A percentile compares a stretch with the other conserved stretches of the same genome.
phyloP scores from a whole-genome alignment of 2,888 invertebrate genomes.

The Dioctria linearis region DNA sequence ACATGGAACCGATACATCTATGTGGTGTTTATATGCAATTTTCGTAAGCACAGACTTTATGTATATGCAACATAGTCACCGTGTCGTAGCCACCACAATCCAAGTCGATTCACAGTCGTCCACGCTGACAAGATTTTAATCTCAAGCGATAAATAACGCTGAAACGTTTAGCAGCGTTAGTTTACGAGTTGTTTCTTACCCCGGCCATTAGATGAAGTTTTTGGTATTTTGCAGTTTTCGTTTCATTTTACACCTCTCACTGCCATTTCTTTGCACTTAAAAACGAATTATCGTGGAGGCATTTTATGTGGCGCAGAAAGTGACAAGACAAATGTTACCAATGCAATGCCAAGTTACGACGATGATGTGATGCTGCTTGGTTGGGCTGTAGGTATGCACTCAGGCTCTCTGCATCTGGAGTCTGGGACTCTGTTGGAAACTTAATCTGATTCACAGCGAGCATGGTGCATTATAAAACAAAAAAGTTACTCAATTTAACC shows the following conservation, averaged over 20 bases:
- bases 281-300: slow-evolving; percentile 24
- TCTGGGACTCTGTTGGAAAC: not conserved
- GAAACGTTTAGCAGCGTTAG: slow-evolving; percentile 43
- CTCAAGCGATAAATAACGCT: slow-evolving; percentile 52
- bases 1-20: slow-evolving; percentile 22
- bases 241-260: slow-evolving; percentile 15
- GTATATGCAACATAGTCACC: not conserved
- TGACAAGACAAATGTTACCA: slow-evolving; percentile 31
- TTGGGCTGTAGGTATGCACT: not conserved
- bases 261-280: slow-evolving; percentile 20
- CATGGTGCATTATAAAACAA: not conserved
- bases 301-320: slow-evolving; percentile 29
- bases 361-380: slow-evolving; percentile 9
- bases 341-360: not conserved
- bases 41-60: not conserved
- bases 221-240: slow-evolving; percentile 23
- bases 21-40: not conserved
- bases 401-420: too few relatives aligned
- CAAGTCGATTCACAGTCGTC: slow-evolving; percentile 40
- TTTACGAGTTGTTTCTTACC: slow-evolving; percentile 19
- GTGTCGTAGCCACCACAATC: not conserved
- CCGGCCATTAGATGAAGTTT: slow-evolving; percentile 20
- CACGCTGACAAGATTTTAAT: slow-evolving; percentile 55
- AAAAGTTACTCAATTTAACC: not conserved
- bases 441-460: slow-evolving; percentile 26